phyloP scores from a whole-genome alignment of 2,113 vertebrate genomes.

The Cyprinodon brontotheroides region DNA sequence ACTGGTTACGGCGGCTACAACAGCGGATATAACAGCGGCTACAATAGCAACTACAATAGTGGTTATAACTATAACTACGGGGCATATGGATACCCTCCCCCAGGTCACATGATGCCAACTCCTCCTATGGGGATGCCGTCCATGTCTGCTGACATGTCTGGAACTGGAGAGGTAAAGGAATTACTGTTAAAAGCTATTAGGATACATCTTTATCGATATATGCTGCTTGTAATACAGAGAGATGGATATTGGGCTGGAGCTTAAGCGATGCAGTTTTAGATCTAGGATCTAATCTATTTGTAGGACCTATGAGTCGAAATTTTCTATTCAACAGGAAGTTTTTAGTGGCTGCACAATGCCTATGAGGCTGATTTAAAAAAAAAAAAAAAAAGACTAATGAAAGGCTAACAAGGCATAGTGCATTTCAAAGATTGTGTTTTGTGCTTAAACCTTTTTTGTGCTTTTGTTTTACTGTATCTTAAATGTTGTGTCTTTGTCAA shows the following conservation, averaged over 20 bases:
- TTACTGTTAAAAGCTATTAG: not conserved
- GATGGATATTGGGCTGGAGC: not conserved
- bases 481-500: constrained; percentile 7
- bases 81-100: constrained; percentile 78
- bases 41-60: constrained; percentile 71
- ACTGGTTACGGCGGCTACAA: constrained; percentile 65
- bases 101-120: constrained; percentile 75
- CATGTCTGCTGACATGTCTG: constrained; percentile 59
- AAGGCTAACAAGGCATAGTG: not conserved
- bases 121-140: constrained; percentile 75
- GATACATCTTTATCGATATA: not conserved
- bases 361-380: too few species aligned
- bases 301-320: too few species aligned
- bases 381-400: too few species aligned
- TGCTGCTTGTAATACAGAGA: too few species aligned
- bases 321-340: too few species aligned
- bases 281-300: too few species aligned
- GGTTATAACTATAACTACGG: constrained; percentile 79
- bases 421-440: not conserved
- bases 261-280: not conserved
- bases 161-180: constrained; percentile 67
- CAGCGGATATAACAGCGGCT: constrained; percentile 71
- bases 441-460: not conserved
- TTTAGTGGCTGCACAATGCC: too few species aligned
- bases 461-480: not conserved